Evolutionary conservation across 92 coral and sea anemone species (phyloP).

Genomic region (Muricea muricata): DNA sequence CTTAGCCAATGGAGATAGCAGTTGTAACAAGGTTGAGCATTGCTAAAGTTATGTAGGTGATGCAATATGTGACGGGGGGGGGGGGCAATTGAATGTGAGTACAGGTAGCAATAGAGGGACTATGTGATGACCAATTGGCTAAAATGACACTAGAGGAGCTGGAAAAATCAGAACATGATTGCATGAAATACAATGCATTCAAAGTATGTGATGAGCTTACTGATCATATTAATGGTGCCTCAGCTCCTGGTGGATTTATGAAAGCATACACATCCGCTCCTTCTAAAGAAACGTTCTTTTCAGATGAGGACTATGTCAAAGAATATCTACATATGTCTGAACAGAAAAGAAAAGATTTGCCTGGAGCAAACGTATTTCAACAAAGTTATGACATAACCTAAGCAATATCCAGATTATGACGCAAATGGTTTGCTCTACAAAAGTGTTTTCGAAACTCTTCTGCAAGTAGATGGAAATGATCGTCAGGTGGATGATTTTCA

Average conservation of each 20-base stretch:
- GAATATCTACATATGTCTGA: conserved; percentile 3
- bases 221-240: conserved; percentile 50
- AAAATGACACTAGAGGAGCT: conserved; percentile 46
- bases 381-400: not conserved
- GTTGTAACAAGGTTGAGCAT: conserved; percentile 42
- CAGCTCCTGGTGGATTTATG: conserved; percentile 51
- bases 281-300: conserved; percentile 32
- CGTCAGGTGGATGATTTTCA: conserved; percentile 44
- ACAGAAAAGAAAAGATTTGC: conserved; percentile 9
- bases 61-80: conserved; percentile 61
- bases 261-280: conserved; percentile 42
- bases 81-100: conserved; percentile 42
- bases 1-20: conserved; percentile 34
- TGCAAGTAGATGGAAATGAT: conserved; percentile 21
- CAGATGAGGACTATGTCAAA: conserved; percentile 1
- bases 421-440: conserved; percentile 36
- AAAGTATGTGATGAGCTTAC: conserved; percentile 56
- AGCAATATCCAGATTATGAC: conserved; percentile 43
- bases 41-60: conserved; percentile 49
- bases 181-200: conserved; percentile 44
- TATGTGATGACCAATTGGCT: conserved; percentile 36
- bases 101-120: conserved; percentile 40
- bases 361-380: conserved; percentile 27
- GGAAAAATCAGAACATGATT: conserved; percentile 13
- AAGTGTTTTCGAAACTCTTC: conserved; percentile 50